Evolutionary conservation across 2,113 vertebrate species (phyloP).

Genomic region (Clarias magur): DNA sequence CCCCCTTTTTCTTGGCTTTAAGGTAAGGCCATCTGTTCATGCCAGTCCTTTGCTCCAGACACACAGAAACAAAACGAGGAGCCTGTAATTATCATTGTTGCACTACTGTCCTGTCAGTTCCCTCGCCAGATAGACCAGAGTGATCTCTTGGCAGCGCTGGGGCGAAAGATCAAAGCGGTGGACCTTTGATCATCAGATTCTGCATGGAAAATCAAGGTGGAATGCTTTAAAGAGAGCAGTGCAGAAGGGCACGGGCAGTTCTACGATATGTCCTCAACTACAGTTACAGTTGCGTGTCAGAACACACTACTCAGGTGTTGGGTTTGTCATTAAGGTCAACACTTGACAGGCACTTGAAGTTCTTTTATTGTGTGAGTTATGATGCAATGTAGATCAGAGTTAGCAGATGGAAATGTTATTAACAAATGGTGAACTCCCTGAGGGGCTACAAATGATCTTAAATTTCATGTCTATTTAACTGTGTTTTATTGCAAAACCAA

Average conservation of each 20-base stretch:
- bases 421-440: background rate
- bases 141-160: slow-evolving; percentile 71
- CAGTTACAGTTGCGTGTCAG: slow-evolving; percentile 26
- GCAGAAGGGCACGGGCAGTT: slow-evolving; percentile 60
- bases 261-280: slow-evolving; percentile 49
- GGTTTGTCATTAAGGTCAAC: background rate
- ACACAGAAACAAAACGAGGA: slow-evolving; percentile 66
- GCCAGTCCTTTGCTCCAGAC: slow-evolving; percentile 61
- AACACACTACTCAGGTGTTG: slow-evolving; percentile 26
- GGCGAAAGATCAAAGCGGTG: slow-evolving; percentile 71
- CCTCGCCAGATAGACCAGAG: slow-evolving; percentile 71
- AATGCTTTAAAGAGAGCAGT: slow-evolving; percentile 66
- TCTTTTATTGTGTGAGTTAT: background rate
- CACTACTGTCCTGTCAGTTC: slow-evolving; percentile 75
- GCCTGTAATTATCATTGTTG: slow-evolving; percentile 78
- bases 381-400: background rate
- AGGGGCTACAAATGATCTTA: background rate
- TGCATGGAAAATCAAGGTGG: slow-evolving; percentile 70
- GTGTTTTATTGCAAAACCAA: background rate
- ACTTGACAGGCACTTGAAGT: background rate
- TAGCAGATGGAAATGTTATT: background rate
- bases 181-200: slow-evolving; percentile 73
- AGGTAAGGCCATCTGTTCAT: slow-evolving; percentile 66
- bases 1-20: slow-evolving; percentile 66
- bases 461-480: background rate